A percentile compares a stretch with the other conserved stretches of the same genome.
phyloP scores from a whole-genome alignment of 35 echinoderm and acorn worm genomes.

The Hemicentrotus pulcherrimus region DNA sequence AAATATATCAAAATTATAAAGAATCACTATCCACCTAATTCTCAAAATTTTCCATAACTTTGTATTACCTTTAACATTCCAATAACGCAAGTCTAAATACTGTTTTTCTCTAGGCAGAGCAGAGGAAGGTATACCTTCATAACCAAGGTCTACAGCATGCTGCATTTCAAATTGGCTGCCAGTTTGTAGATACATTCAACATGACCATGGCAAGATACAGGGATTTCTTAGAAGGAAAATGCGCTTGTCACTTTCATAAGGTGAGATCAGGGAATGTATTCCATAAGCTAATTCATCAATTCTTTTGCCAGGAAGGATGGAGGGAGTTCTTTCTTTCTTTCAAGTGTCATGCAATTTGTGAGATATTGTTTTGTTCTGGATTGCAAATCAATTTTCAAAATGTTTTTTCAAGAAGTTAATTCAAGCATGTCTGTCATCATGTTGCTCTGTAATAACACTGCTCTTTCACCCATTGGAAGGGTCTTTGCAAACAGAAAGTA shows the following conservation, averaged over 20 bases:
- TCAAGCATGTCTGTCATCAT: too few species aligned
- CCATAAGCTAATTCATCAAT: not conserved
- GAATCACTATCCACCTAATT: too few species aligned
- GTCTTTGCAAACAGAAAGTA: too few species aligned
- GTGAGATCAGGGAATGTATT: constrained; percentile 47
- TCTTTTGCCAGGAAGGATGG: too few species aligned
- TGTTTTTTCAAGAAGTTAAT: too few species aligned
- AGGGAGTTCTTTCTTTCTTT: not conserved
- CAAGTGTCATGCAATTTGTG: not conserved
- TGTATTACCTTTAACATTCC: too few species aligned
- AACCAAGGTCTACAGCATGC: constrained; percentile 75
- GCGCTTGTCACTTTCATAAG: constrained; percentile 97
- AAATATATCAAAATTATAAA: too few species aligned
- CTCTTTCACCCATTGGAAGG: too few species aligned
- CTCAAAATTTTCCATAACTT: too few species aligned
- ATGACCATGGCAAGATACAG: constrained; percentile 98
- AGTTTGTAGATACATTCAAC: constrained; percentile 93
- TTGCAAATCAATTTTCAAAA: too few species aligned
- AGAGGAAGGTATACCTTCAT: constrained; percentile 82
- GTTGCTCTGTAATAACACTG: too few species aligned
- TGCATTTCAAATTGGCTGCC: constrained; percentile 64
- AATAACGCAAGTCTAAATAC: too few species aligned
- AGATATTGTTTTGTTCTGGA: not conserved
- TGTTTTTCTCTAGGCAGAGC: constrained; percentile 59
- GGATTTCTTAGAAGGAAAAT: constrained; percentile 93